Evolutionary conservation across 2,113 vertebrate species (phyloP).

Genomic region (Epinephelus fuscoguttatus): DNA sequence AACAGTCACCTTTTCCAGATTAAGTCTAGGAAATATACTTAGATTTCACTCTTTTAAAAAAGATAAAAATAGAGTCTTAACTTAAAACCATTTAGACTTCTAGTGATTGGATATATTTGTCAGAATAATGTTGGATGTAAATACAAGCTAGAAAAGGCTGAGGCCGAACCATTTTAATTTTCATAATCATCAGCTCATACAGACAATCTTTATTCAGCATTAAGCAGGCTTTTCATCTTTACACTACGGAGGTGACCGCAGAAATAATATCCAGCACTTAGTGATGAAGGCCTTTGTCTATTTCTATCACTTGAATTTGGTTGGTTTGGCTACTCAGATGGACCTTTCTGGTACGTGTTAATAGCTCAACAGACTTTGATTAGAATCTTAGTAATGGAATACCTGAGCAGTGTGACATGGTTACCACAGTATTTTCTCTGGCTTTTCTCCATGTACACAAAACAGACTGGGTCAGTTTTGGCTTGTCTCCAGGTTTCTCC

Average conservation of each 20-base stretch:
- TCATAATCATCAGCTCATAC: neutral
- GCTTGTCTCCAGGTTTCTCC: neutral
- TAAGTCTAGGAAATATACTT: neutral
- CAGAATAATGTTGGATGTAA: neutral
- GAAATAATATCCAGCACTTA: neutral
- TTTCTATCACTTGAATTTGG: slow-evolving; percentile 1
- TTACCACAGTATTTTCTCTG: slow-evolving; percentile 3
- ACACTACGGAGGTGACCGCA: neutral
- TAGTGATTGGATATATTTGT: neutral
- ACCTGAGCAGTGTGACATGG: neutral
- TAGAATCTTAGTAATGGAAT: slow-evolving; percentile 1
- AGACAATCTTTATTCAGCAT: neutral
- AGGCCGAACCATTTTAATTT: neutral
- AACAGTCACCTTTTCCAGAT: neutral
- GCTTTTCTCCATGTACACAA: neutral
- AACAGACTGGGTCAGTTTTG: neutral
- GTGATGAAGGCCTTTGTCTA: neutral
- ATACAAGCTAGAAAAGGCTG: neutral
- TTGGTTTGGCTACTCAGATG: neutral
- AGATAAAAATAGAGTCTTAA: no score
- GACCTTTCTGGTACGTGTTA: neutral
- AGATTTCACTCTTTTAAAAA: no score
- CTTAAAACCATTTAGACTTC: neutral
- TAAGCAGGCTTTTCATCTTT: slow-evolving; percentile 13
- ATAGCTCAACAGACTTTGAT: slow-evolving; percentile 11